Percentiles rank a stretch among this genome's conserved stretches.
Evolutionary conservation across 1,140 invertebrate species (phyloP).

Genomic region (Neocloeon triangulifer): DNA sequence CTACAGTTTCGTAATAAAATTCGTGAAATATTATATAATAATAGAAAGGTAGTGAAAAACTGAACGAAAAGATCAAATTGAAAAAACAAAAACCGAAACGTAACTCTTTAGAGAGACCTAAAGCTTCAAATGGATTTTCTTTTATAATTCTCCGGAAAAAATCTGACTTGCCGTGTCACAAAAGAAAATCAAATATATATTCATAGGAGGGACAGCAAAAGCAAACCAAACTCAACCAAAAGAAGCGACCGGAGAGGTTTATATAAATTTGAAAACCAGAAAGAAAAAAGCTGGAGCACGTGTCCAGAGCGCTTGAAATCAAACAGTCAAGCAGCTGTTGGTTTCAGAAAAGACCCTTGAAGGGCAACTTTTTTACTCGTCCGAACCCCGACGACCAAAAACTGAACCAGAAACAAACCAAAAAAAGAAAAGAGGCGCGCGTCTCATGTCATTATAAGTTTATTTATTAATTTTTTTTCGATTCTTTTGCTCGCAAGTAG

Average conservation of each 20-base stretch:
- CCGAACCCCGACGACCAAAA: too few species aligned
- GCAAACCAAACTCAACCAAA: neutral
- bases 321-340: slow-evolving; percentile 5
- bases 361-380: too few species aligned
- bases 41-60: too few species aligned
- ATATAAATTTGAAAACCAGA: neutral
- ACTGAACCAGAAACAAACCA: slow-evolving; percentile 22
- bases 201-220: neutral
- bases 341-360: slow-evolving; percentile 42
- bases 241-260: neutral
- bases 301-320: neutral
- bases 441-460: slow-evolving; percentile 9
- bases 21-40: too few species aligned
- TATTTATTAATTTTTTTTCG: slow-evolving; percentile 4
- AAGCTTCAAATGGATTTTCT: too few species aligned
- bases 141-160: slow-evolving; percentile 5
- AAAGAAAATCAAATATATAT: too few species aligned
- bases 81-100: too few species aligned
- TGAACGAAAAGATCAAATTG: too few species aligned
- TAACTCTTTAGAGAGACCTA: too few species aligned
- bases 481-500: neutral
- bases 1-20: too few species aligned
- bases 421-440: too few species aligned
- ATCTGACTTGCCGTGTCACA: neutral
- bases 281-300: neutral